Base-by-base conservation (phyloP, 1,140 invertebrate genomes). In the Dendroctonus valens region DNA sequence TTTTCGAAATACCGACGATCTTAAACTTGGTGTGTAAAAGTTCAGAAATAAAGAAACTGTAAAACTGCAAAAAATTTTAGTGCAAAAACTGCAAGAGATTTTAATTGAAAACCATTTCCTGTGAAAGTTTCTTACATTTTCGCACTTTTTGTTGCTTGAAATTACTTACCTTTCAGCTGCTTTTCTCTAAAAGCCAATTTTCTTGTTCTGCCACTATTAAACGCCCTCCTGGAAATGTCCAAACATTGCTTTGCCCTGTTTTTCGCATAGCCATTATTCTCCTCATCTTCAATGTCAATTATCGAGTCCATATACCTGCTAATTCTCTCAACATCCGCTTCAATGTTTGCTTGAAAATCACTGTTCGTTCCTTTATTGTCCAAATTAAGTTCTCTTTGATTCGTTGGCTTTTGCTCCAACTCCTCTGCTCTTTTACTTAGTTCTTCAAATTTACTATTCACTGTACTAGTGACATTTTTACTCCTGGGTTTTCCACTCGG, bases 111-210 rank as follows among this genome's bases (percentile, higher is more conserved):
- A 26, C 26, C 3, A 3, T 26, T 26, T 26, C 26, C 26, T 26
- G 26, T 3, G 26, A 26, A 26, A 26, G n/a, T 26, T 26, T 26
- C 26, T 26, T 26, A 1, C 26, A 2, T 1, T 2, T 3, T 26
- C 3, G 26, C 26, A 26, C 1, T 26, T 26, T 26, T 2, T 26
- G 26, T 26, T 26, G 26, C 26, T 26, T 26, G n/a, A 26, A 26
- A 26, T 26, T 26, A 2, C 52, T 49, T 50, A 68, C 66, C 84
- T 76, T 89, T 84, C 7, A 98, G 77, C 77, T 98, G 95, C 65
- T 86, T 81, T 63, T 87, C 83, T 62, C 95, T 86, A 83, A 93
- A 94, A 79, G 87, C 85, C 67, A 92, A 72, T 46, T 87, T 82
- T 72, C 83, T 85, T 26, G 91, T 93, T 68, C 89, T 85, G 9